Base-by-base conservation (phyloP, 2,797 vertebrate genomes). In the Rhinatrema bivittatum region DNA sequence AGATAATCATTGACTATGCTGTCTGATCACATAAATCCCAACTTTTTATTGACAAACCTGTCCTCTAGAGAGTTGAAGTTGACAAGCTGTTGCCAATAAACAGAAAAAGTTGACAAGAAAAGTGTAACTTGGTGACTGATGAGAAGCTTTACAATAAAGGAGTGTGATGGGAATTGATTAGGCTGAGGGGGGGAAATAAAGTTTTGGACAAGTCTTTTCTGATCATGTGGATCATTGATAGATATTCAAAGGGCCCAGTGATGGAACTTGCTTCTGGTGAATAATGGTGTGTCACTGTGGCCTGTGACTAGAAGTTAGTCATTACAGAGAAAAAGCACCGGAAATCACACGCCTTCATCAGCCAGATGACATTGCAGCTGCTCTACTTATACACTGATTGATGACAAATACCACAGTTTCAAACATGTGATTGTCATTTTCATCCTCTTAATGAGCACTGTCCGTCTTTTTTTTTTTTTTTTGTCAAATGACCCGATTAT, bases 91-190 rank as follows among this genome's bases (percentile, higher is more conserved):
- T 62, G 51, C 46, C 57, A 50, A 27, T 43, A 50, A 57, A 49
- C 39, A 52, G 29, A 39, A 46, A 42, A 47, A 60, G 56, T 59
- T 69, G 64, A 57, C 50, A 60, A 56, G 44, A 22, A 39, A 58
- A 42, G 43, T 50, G 15, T 60, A 62, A 62, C 36, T 44, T 29
- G 29, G 45, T 49, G 59, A 62, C 46, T 59, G 54, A 65, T 58
- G 40, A 35, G 40, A 29, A 44, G 35, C 36, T 27, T 23, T 51
- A 47, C 45, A 53, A 21, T 39, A 65, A 46, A 32, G 39, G 37
- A 43, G 34, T 36, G 38, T 29, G 52, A 38, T 56, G 24, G 37
- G 50, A 65, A 52, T 42, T 58, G 43, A 50, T 34, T 35, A 25
- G 16, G 7, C 27, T 45, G 39, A 33, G n/a, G n/a, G n/a, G n/a